Evolutionary conservation across 2,113 vertebrate species (phyloP).

Genomic region (Pitta sordida): DNA sequence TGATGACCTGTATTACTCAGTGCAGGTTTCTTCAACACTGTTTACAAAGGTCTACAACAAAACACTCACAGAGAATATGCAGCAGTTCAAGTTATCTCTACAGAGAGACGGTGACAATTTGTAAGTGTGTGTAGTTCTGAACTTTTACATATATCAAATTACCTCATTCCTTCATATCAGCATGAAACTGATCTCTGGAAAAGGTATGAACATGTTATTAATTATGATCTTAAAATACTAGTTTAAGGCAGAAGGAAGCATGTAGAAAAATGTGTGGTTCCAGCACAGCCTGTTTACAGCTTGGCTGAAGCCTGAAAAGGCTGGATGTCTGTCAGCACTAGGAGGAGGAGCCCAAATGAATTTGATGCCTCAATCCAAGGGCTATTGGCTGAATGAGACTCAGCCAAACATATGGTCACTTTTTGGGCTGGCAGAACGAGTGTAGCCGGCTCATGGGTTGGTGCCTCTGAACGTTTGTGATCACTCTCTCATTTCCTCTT

Average conservation of each 20-base stretch:
- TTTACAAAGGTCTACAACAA: neutral
- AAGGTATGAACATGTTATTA: neutral
- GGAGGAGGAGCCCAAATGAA: neutral
- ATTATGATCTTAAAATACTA: neutral
- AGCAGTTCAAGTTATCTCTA: neutral
- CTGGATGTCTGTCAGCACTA: neutral
- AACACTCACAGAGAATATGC: neutral
- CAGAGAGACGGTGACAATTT: neutral
- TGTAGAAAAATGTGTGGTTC: neutral
- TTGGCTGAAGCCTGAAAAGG: neutral
- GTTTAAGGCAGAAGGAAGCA: neutral
- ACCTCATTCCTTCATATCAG: neutral
- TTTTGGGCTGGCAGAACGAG: neutral
- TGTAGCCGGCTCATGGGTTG: neutral
- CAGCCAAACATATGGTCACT: conserved; percentile 24
- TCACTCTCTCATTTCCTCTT: neutral
- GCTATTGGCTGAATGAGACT: neutral
- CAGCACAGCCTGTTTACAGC: neutral
- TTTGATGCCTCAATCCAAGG: neutral
- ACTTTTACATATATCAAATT: neutral
- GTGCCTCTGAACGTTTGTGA: neutral
- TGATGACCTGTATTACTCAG: neutral
- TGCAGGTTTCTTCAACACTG: neutral
- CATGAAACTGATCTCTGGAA: neutral
- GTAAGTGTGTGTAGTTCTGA: neutral